A percentile compares a stretch with the other conserved stretches of the same genome.
These are phyloP conservation scores for Vicugna pacos DNA, from an alignment of 2,113 vertebrate genomes.

Conservation along the genomic window DNA sequence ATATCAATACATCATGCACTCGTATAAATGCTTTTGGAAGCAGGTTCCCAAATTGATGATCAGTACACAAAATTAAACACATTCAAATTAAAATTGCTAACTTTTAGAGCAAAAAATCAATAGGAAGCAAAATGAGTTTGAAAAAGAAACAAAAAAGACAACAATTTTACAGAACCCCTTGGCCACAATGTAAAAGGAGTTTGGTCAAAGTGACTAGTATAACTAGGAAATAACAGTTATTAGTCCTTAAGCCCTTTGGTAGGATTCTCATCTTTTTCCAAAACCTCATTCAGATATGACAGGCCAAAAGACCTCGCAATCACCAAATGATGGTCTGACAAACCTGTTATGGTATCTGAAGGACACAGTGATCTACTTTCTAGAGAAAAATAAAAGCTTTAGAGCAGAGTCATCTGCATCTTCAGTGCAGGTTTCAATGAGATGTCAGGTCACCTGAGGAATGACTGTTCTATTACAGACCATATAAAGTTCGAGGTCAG, in stretches of 20 bases:
- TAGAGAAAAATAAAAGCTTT: background rate
- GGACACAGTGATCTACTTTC: background rate
- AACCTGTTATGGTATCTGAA: background rate
- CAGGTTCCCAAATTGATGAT: background rate
- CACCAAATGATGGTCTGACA: background rate
- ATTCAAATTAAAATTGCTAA: background rate
- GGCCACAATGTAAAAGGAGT: background rate
- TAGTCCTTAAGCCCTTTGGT: background rate
- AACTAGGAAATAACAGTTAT: background rate
- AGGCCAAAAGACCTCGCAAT: background rate
- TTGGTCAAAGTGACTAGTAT: background rate
- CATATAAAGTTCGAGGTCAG: background rate
- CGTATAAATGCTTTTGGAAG: background rate
- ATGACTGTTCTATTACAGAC: background rate
- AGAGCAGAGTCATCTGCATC: background rate
- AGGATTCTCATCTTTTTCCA: background rate
- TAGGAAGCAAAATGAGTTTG: background rate
- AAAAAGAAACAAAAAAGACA: background rate
- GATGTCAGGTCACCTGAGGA: background rate
- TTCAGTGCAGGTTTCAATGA: background rate
- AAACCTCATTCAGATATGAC: background rate
- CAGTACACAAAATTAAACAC: background rate
- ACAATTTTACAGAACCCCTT: background rate
- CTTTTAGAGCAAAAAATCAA: slow-evolving; percentile 26
- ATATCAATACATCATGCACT: background rate